phyloP scores from a whole-genome alignment of 2,797 vertebrate genomes.

The Poliocrania exsul region DNA sequence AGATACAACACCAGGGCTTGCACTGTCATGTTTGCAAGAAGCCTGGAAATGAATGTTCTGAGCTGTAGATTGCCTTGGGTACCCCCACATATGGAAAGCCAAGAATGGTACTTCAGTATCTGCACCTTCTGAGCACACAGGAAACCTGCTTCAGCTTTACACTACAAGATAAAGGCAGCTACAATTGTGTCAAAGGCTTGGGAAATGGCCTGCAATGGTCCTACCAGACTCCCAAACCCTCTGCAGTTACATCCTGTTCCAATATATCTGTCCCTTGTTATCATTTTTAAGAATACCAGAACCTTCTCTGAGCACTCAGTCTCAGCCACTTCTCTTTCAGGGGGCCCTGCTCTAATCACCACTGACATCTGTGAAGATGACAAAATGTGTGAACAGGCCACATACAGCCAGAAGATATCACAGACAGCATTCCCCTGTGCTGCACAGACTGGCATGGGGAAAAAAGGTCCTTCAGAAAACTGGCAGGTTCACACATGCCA shows the following conservation, averaged over 20 bases:
- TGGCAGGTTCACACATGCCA: neutral
- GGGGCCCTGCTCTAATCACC: neutral
- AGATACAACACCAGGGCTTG: rapidly evolving
- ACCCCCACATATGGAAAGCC: neutral
- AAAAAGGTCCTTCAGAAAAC: neutral
- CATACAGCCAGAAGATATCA: neutral
- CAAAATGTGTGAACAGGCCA: neutral
- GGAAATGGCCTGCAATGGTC: neutral
- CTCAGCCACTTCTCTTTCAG: neutral
- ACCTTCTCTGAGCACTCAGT: neutral
- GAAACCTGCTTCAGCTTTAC: neutral
- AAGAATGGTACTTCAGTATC: neutral
- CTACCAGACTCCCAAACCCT: neutral
- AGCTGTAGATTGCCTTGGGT: neutral
- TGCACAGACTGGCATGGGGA: neutral
- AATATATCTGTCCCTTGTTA: neutral
- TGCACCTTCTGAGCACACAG: neutral
- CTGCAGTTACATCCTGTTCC: neutral
- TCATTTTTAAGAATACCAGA: neutral
- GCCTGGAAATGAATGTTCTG: neutral
- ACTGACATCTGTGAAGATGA: neutral
- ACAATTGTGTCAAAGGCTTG: neutral
- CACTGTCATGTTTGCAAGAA: neutral
- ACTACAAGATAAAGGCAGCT: neutral
- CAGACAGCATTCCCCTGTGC: neutral